phyloP scores from a whole-genome alignment of 2,888 invertebrate genomes.

The Protodeltote pygarga region DNA sequence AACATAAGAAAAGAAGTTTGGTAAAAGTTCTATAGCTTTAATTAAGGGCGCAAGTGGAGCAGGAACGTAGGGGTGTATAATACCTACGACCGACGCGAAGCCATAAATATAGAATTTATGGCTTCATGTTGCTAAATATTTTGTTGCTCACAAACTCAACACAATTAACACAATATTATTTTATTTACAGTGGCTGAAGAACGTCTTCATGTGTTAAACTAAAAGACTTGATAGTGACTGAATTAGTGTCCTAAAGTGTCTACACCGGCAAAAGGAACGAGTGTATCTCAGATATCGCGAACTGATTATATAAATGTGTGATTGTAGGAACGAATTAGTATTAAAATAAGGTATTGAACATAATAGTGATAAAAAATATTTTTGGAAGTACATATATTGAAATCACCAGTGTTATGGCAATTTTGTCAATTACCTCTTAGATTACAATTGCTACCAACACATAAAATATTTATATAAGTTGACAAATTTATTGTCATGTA shows the following conservation, averaged over 20 bases:
- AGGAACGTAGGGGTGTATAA: no score
- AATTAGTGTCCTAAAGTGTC: neutral
- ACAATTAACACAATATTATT: conserved; percentile 41
- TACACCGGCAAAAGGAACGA: neutral
- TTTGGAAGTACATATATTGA: conserved; percentile 15
- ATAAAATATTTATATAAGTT: neutral
- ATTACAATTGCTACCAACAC: conserved; percentile 6
- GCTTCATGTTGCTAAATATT: no score
- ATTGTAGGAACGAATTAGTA: neutral
- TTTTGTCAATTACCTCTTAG: conserved; percentile 28
- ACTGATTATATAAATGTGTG: neutral
- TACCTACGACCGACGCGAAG: no score
- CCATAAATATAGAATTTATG: no score
- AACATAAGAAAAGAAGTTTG: no score
- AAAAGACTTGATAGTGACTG: conserved; percentile 7
- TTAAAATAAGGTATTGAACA: neutral
- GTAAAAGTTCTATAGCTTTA: no score
- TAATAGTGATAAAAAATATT: neutral
- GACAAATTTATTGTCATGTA: no score
- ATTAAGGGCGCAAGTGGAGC: no score
- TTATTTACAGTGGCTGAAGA: conserved; percentile 91
- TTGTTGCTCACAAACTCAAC: no score
- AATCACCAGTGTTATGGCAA: conserved; percentile 14
- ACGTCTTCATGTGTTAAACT: conserved; percentile 89
- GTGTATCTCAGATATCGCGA: neutral